A percentile compares a stretch with the other conserved stretches of the same genome.
These are phyloP conservation scores for Ctenosaura bakeri DNA, from an alignment of 2,797 vertebrate species.

Conservation along the genomic window DNA sequence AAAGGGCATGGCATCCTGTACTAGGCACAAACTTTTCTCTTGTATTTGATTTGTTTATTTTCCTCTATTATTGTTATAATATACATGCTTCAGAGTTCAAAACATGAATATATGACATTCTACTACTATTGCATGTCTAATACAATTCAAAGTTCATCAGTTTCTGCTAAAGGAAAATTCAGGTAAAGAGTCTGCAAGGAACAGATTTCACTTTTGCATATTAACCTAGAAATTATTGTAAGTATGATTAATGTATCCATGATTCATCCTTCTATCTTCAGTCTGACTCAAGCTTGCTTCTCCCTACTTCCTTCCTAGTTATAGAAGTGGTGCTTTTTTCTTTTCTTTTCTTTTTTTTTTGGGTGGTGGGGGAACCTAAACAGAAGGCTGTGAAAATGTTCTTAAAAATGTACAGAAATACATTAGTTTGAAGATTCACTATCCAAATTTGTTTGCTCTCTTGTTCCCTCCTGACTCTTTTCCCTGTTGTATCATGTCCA, in stretches of 20 bases:
- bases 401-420: background rate
- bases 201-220: background rate
- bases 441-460: no score
- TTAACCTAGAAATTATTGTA: background rate
- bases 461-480: background rate
- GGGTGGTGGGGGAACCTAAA: background rate
- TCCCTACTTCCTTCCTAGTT: background rate
- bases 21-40: conserved; percentile 30
- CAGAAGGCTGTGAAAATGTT: background rate
- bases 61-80: accelerated
- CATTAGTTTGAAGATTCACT: no score
- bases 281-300: background rate
- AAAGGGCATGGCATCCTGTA: conserved; percentile 78
- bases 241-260: background rate
- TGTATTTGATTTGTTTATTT: conserved; percentile 11
- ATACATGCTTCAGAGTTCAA: conserved; percentile 5
- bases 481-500: background rate
- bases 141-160: background rate
- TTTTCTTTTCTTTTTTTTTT: background rate
- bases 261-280: background rate
- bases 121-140: accelerated
- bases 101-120: accelerated
- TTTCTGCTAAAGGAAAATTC: background rate
- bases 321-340: background rate
- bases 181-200: no score